Conservation (phyloP, 2,113 vertebrate genomes). For the Lepus americanus region DNA sequence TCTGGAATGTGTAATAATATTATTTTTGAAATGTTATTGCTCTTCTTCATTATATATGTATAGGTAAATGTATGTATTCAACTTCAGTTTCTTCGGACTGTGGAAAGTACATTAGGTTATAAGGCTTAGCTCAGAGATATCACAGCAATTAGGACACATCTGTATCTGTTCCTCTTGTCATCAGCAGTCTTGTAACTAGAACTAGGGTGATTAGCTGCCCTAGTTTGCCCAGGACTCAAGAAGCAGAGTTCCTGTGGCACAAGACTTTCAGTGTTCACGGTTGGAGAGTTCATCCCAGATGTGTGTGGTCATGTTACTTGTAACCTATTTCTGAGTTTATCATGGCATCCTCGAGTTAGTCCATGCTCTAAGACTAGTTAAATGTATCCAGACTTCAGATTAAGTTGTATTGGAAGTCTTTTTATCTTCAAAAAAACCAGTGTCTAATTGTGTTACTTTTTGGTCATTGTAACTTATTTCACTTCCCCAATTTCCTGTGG, state of each 20-base stretch:
- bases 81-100: background rate
- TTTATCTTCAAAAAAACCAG: background rate
- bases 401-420: background rate
- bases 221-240: background rate
- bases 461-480: background rate
- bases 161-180: background rate
- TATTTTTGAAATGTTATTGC: background rate
- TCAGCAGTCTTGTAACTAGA: background rate
- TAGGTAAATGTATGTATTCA: background rate
- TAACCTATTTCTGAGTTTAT: conserved; percentile 15
- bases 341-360: background rate
- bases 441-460: background rate
- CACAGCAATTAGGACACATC: background rate
- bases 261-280: background rate
- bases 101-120: background rate
- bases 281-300: background rate
- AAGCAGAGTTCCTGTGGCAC: background rate
- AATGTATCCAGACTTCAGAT: background rate
- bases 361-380: background rate
- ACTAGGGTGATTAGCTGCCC: background rate
- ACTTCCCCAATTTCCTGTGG: background rate
- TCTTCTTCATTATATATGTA: background rate
- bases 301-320: background rate
- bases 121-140: background rate
- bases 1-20: background rate